Evolutionary conservation across 2,888 invertebrate species (phyloP).

Genomic region (Mythimna lalbum): DNA sequence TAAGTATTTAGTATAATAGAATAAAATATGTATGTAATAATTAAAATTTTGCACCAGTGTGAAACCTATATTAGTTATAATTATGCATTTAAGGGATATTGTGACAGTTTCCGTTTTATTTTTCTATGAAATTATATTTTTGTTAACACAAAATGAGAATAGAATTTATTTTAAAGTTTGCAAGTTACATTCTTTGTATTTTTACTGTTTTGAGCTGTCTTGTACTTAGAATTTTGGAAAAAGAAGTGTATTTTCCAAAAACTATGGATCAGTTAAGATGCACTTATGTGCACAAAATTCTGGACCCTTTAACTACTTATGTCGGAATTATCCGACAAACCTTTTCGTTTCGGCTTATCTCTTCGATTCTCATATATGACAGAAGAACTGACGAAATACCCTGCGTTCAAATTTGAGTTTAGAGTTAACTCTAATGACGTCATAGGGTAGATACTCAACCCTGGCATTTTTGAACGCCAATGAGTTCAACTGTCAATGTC

Average conservation of each 20-base stretch:
- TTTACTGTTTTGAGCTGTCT: constrained; percentile 4
- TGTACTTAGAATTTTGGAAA: not conserved
- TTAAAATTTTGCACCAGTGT: constrained; percentile 72
- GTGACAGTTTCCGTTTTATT: constrained; percentile 46
- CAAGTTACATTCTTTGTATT: constrained; percentile 33
- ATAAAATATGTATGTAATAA: constrained; percentile 33
- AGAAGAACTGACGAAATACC: no score
- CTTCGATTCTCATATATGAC: no score
- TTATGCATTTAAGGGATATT: constrained; percentile 77
- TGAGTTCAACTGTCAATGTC: no score
- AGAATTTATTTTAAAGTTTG: constrained; percentile 46
- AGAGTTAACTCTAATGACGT: no score
- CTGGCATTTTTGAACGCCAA: no score
- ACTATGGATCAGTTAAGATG: not conserved
- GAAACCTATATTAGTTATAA: constrained; percentile 69
- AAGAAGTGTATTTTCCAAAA: not conserved
- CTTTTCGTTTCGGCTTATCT: no score
- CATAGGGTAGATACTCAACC: no score
- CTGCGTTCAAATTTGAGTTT: no score
- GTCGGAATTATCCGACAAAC: no score
- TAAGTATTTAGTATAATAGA: constrained; percentile 47
- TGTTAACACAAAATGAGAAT: constrained; percentile 67
- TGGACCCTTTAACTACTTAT: not conserved
- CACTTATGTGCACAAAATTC: constrained; percentile 10
- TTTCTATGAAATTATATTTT: constrained; percentile 50